Evolutionary conservation across 2,888 invertebrate genomes (phyloP), one percentile per base, ranked within the genome.

Genomic region (Eurytoma californica): DNA sequence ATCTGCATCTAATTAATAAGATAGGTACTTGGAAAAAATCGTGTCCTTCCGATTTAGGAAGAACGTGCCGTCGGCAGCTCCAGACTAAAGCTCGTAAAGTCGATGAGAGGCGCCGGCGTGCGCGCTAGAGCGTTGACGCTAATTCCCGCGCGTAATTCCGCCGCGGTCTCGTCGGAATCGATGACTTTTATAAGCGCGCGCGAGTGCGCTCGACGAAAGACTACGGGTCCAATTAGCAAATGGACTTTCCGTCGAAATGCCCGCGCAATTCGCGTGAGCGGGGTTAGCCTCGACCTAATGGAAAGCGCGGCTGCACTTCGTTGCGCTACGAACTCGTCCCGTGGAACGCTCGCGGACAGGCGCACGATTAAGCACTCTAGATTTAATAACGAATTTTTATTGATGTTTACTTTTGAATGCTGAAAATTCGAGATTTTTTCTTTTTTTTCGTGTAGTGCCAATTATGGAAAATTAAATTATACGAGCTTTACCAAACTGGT

Each of bases 221-320:
- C 63, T 63, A n/a, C 9, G n/a, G 13, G 55, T 76, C 16, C 61
- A 69, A 76, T 76, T 69, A 76, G 69, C 63, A 69, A 76, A 76
- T 76, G 76, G 63, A 69, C 60, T 63, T 69, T 9, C 61, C 49
- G 20, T 47, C 61, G n/a, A 60, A 68, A 58, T 28, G 30, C 55
- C n/a, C 58, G 20, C 24, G 55, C 55, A 53, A 69, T 69, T 53
- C 63, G 63, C 69, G 63, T 68, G 55, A 68, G 76, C 63, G 47
- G 7, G 20, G 24, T 9, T 51, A 72, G 9, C 28, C n/a, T 47
- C 65, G 58, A 61, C 49, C 24, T 67, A 51, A 67, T 60, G 74
- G 65, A 58, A 60, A 60, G 20, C 49, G 57, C 2, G n/a, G 18
- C 57, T 3, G 53, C 14, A 14, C 13, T 53, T 13, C 53, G 53